Conservation (phyloP, 1,140 invertebrate genomes). For the Pseudachorutes palmiensis region DNA sequence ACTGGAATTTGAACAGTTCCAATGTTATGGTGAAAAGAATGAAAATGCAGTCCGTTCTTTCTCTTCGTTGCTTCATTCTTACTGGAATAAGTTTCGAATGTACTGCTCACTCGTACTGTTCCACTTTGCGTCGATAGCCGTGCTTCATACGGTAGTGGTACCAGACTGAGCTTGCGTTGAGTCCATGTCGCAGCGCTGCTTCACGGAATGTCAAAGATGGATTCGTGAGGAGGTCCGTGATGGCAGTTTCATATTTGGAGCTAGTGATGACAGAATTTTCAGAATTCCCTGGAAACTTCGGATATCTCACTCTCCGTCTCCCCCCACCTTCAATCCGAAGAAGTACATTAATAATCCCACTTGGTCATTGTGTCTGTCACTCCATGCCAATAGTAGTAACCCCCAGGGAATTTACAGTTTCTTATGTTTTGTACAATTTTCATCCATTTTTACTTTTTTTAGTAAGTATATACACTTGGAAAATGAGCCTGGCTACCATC, state of each 20-base stretch:
- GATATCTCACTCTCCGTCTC: conserved; percentile 24
- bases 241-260: conserved; percentile 28
- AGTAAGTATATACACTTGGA: no score
- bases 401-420: no score
- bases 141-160: conserved; percentile 31
- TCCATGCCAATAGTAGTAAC: no score
- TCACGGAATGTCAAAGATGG: conserved; percentile 30
- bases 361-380: no score
- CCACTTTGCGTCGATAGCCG: conserved; percentile 28
- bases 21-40: neutral
- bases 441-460: no score
- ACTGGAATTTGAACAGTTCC: no score
- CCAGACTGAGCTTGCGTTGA: conserved; percentile 28
- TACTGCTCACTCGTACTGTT: conserved; percentile 3
- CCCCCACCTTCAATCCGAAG: conserved; percentile 22
- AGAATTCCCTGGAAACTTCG: conserved; percentile 20
- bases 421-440: no score
- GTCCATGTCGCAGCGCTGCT: conserved; percentile 19
- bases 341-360: neutral
- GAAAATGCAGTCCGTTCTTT: neutral
- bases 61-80: neutral
- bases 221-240: conserved; percentile 28
- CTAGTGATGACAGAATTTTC: conserved; percentile 11
- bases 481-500: no score
- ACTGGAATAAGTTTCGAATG: neutral